phyloP scores from a whole-genome alignment of 2,797 vertebrate species.

The Ispidina picta region DNA sequence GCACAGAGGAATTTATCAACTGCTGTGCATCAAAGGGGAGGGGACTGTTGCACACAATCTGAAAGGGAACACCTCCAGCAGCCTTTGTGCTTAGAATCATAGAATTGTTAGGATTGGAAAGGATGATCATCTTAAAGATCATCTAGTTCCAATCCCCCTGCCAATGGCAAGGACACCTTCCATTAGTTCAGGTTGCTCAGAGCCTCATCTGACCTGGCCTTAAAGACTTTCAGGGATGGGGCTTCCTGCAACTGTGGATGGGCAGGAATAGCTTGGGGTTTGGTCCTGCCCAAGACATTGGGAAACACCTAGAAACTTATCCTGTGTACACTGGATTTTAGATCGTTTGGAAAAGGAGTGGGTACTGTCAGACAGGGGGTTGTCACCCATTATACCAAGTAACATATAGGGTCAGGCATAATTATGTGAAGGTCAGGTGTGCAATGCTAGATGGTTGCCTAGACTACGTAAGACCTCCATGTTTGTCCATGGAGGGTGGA shows the following conservation, averaged over 20 bases:
- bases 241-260: background rate
- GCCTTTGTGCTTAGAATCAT: background rate
- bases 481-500: background rate
- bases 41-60: rapidly evolving
- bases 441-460: background rate
- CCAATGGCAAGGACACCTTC: no score
- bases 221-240: background rate
- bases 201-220: no score
- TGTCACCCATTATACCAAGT: background rate
- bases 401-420: background rate
- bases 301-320: background rate
- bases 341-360: background rate
- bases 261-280: background rate
- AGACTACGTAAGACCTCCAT: background rate
- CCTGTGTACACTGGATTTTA: background rate
- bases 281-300: background rate
- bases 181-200: no score
- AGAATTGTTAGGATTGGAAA: no score
- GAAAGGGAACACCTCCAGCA: background rate
- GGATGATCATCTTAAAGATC: no score
- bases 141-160: no score
- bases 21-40: background rate
- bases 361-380: no score
- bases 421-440: background rate
- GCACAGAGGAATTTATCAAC: background rate